Evolutionary conservation across 2,113 vertebrate species (phyloP), one percentile per base, ranked within the genome.

Genomic region (Chroicocephalus ridibundus): DNA sequence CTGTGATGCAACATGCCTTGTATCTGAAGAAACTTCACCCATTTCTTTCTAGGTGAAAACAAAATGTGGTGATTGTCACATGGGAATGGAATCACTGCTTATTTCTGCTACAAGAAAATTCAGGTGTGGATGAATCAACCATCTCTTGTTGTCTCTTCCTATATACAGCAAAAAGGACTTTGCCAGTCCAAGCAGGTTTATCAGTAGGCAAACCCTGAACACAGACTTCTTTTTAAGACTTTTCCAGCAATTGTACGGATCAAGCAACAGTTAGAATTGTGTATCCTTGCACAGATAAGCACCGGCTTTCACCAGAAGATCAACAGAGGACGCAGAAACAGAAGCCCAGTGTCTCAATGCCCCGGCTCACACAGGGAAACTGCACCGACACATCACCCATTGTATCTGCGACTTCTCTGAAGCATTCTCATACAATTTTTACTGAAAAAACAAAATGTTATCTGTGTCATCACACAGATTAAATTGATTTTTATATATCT

Each of bases 291-390:
- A 82, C 77, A 79, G 77, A 94, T 78, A 91, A 87, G 91, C 84
- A 87, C 82, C 2, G 18, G 46, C 70, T 94, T 95, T 89, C 84
- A 79, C 94, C 62, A 82, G 51, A 93, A 87, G 70, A 94, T 95
- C 64, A 92, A 65, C 81, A 95, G 44, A 87, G 84, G 29, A 61
- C 1, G 4, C 51, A 86, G 75, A 91, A 96, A 97, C 42, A 94
- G 75, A 94, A 91, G 70, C 25, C 12, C 84, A 94, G 54, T 95
- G 88, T 97, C 65, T 94, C 80, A 42, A 6, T 13, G 17, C 11
- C 49, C 21, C 34, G 7, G 4, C 42, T 86, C 18, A 87, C 49
- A 62, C 21, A 68, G 72, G 17, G 47, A 32, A 42, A n/a, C 25
- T 86, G 22, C 40, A 14, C 44, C 70, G 62, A 85, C 78, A 77